These are phyloP conservation scores for Apamea anceps DNA, from an alignment of 2,888 invertebrate species.

Conservation along the genomic window DNA sequence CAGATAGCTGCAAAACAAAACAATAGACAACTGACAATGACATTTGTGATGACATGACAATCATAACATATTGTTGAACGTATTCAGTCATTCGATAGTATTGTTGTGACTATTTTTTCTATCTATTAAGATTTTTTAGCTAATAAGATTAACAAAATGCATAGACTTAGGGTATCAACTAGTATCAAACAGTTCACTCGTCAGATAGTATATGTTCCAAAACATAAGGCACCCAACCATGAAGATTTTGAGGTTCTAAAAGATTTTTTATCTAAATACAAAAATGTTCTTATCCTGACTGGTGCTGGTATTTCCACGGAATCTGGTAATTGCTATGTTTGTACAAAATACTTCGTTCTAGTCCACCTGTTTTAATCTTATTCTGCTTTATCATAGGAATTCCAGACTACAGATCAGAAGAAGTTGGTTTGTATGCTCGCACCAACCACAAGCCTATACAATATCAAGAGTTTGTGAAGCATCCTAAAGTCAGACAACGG, in stretches of 20 bases:
- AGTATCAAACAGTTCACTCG: conserved; percentile 67
- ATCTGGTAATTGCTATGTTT: conserved; percentile 91
- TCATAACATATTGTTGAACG: background rate
- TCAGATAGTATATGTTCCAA: conserved; percentile 91
- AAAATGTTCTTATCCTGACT: conserved; percentile 93
- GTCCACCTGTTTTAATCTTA: background rate
- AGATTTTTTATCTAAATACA: conserved; percentile 90
- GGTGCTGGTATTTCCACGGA: conserved; percentile 99
- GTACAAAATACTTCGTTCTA: background rate
- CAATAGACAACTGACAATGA: background rate
- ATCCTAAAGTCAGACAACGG: conserved; percentile 92
- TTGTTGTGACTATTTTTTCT: background rate
- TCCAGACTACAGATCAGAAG: conserved; percentile 98
- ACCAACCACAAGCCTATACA: conserved; percentile 96
- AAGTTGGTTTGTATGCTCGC: conserved; percentile 97
- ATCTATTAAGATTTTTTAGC: background rate
- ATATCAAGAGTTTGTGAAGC: conserved; percentile 95
- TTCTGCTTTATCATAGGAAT: conserved; percentile 91
- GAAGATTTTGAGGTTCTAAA: conserved; percentile 91
- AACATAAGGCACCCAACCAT: conserved; percentile 91
- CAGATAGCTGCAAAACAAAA: background rate
- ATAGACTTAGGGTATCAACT: conserved; percentile 52
- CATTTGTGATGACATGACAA: background rate
- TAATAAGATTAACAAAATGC: conserved; percentile 66
- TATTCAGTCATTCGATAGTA: background rate